phyloP scores from a whole-genome alignment of 1,140 invertebrate species.

The Drosophila ercepeae region DNA sequence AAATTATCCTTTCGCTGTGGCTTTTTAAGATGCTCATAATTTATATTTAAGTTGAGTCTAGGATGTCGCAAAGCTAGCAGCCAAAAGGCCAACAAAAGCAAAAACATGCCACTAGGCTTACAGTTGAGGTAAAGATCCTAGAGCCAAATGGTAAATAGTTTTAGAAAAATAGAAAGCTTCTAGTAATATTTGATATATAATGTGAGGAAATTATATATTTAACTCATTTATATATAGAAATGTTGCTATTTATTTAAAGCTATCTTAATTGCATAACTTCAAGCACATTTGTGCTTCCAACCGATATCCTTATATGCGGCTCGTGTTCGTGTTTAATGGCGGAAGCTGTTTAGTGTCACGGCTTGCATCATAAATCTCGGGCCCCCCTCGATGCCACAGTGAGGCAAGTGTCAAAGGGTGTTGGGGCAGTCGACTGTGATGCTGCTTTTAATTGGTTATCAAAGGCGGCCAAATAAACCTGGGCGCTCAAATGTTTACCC shows the following conservation, averaged over 20 bases:
- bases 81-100: slow-evolving; percentile 38
- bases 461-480: slow-evolving; percentile 55
- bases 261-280: background rate
- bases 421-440: slow-evolving; percentile 47
- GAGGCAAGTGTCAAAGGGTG: slow-evolving; percentile 61
- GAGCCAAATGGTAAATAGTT: background rate
- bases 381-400: background rate
- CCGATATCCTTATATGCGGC: slow-evolving; percentile 35
- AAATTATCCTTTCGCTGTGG: slow-evolving; percentile 82
- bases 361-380: slow-evolving; percentile 67
- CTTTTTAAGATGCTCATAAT: slow-evolving; percentile 83
- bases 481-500: slow-evolving; percentile 51
- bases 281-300: background rate
- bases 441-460: slow-evolving; percentile 54
- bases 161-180: background rate
- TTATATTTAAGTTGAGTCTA: slow-evolving; percentile 82
- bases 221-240: background rate
- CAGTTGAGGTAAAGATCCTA: background rate
- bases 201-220: too few species aligned
- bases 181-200: background rate
- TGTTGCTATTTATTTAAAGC: background rate
- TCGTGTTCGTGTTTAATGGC: slow-evolving; percentile 76
- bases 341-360: slow-evolving; percentile 79
- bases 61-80: slow-evolving; percentile 66
- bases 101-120: background rate